Conservation (phyloP, 2,888 invertebrate genomes). For the Pollenia labialis region DNA sequence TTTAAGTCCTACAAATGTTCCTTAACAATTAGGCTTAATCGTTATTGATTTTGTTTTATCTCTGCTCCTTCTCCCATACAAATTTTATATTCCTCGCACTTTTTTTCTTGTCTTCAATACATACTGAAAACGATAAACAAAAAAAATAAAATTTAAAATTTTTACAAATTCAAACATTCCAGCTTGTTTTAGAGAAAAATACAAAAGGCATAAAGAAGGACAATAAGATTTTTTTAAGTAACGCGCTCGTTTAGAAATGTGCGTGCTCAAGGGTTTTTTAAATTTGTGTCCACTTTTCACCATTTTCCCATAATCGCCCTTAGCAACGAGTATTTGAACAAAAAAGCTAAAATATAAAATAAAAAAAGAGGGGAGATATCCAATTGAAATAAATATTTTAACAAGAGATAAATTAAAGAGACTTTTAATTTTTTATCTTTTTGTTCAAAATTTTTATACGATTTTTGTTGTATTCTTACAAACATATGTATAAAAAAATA, state of each 20-base stretch:
- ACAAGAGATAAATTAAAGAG: neutral
- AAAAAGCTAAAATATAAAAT: neutral
- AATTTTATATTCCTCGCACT: neutral
- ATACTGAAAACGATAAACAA: neutral
- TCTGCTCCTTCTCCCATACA: neutral
- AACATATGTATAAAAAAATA: no score
- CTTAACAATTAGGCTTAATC: slow-evolving; percentile 15
- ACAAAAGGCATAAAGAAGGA: neutral
- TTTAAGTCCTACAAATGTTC: neutral
- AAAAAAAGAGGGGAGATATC: neutral
- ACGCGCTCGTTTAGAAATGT: slow-evolving; percentile 30
- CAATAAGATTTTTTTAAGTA: neutral
- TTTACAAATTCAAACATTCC: slow-evolving; percentile 9
- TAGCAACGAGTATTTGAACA: neutral
- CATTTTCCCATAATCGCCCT: neutral
- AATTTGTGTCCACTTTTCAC: neutral
- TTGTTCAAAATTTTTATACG: no score
- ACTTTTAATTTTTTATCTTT: neutral
- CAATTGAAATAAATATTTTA: slow-evolving; percentile 16
- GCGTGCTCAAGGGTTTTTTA: slow-evolving; percentile 50
- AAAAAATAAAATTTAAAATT: neutral
- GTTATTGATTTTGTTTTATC: neutral
- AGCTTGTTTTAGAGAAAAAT: neutral
- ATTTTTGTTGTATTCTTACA: no score
- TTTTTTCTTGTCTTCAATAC: neutral